phyloP scores from a whole-genome alignment of 2,113 vertebrate species.

The Anolis carolinensis region DNA sequence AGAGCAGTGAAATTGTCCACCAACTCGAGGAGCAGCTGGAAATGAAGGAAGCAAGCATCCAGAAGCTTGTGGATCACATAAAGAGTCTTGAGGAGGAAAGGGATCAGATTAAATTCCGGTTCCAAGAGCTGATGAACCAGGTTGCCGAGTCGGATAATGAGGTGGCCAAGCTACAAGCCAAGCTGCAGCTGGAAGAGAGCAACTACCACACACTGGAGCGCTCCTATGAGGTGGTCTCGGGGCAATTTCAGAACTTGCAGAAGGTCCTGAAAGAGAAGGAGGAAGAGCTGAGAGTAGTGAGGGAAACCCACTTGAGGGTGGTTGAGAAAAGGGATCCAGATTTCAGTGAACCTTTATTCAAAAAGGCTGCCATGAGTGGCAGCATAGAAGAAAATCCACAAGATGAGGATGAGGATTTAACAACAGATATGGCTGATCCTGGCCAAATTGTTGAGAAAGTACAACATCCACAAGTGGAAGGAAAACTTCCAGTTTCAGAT shows the following conservation, averaged over 20 bases:
- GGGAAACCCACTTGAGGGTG: constrained; percentile 84
- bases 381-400: constrained; percentile 85
- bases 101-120: constrained; percentile 82
- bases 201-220: constrained; percentile 85
- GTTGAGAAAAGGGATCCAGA: constrained; percentile 88
- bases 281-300: constrained; percentile 86
- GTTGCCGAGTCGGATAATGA: constrained; percentile 83
- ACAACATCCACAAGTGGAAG: constrained; percentile 72
- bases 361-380: constrained; percentile 86
- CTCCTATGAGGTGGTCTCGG: constrained; percentile 81
- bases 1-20: constrained; percentile 81
- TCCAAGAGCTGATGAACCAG: constrained; percentile 90
- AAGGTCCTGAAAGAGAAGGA: constrained; percentile 86
- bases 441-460: constrained; percentile 75
- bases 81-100: constrained; percentile 85
- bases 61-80: constrained; percentile 83
- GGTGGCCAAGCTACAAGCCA: constrained; percentile 82
- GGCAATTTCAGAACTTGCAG: constrained; percentile 85
- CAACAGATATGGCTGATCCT: constrained; percentile 73
- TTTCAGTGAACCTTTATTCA: constrained; percentile 87
- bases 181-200: constrained; percentile 82
- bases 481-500: constrained; percentile 53
- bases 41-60: constrained; percentile 79
- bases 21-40: constrained; percentile 86
- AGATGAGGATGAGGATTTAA: constrained; percentile 74